Evolutionary conservation across 1,140 invertebrate genomes (phyloP), one percentile per base, ranked within the genome.

Genomic region (Drosophila baimaii): DNA sequence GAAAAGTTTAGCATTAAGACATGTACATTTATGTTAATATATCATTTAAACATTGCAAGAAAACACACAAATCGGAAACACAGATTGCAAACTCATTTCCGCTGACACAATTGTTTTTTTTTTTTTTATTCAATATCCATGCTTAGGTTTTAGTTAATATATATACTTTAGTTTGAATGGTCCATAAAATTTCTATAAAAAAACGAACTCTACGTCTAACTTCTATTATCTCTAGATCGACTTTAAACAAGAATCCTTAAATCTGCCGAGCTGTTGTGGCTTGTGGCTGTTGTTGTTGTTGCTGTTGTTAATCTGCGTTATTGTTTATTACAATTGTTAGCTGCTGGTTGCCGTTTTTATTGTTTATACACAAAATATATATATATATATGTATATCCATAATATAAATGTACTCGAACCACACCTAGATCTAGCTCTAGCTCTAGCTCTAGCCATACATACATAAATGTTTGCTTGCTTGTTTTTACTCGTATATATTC

Each of bases 111-210:
- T 49, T 43, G 10, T 44, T 31, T 64, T 43, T 62, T 55, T 75
- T 56, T 41, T 44, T 31, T 64, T 43, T 62, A 58, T 75, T 56
- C 44, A 51, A 52, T 77, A 64, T 61, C 65, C 71, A 66, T 78
- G 52, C 33, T 73, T 80, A 72, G 75, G 75, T 62, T 35, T 79
- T 62, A 72, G 56, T 84, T n/a, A n/a, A 81, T 73, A 57, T 74
- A 61, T 75, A 51, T 59, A 37, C 68, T 52, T 61, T 58, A 58
- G 54, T 77, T 77, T 77, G 72, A 76, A 76, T 89, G 85, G 85
- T 89, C 85, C 78, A 89, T 84, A 85, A 85, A 89, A 89, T 81
- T 84, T 75, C 80, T 84, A 85, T 90, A 84, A 71, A 71, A 71
- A 71, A 71, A 71, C 17, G 63, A 71, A 71, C 68, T 56, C 49